Base-by-base conservation (phyloP, 1,140 invertebrate genomes). In the Pseudobourletiella spinata region DNA sequence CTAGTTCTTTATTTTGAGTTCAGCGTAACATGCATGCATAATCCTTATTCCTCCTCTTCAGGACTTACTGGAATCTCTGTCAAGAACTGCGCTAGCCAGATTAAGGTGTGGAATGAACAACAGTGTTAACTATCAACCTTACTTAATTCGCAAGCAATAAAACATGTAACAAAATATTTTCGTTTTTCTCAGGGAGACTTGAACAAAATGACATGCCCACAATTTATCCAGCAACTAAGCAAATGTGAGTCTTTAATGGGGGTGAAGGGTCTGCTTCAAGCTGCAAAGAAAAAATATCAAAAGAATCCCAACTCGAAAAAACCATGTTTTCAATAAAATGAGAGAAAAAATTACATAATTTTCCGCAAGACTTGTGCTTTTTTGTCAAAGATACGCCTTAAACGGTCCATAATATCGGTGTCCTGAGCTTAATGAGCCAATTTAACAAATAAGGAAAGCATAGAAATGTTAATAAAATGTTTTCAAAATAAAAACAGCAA, bases 51-150 rank as follows among this genome's bases (percentile, higher is more conserved):
- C n/a, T n/a, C n/a, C n/a, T n/a, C n/a, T 51, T 24, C 48, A 43
- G 64, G 48, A 2, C 46, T 66, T 1, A 66, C 64, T 32, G 64
- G 64, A 20, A 55, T 66, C 24, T 50, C 44, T 1, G 32, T 66
- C 2, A 15, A 25, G 44, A 55, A 66, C 24, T 66, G 64, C 48
- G 52, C 56, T 8, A 44, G 20, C 26, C 8, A 54, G 3, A 50
- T 62, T 14, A 62, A 66, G 43, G 64, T 46, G 28, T 8, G 4
- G 8, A 25, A 22, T 11, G n/a, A n/a, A n/a, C n/a, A n/a, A n/a
- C n/a, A n/a, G n/a, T n/a, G n/a, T n/a, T n/a, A n/a, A n/a, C n/a
- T n/a, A n/a, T n/a, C n/a, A n/a, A n/a, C n/a, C n/a, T n/a, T n/a
- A n/a, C n/a, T n/a, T n/a, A n/a, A n/a, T n/a, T n/a, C n/a, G n/a